These are phyloP conservation scores for Sorex maritimensis DNA, from an alignment of 2,797 vertebrate genomes.

Conservation along the genomic window DNA sequence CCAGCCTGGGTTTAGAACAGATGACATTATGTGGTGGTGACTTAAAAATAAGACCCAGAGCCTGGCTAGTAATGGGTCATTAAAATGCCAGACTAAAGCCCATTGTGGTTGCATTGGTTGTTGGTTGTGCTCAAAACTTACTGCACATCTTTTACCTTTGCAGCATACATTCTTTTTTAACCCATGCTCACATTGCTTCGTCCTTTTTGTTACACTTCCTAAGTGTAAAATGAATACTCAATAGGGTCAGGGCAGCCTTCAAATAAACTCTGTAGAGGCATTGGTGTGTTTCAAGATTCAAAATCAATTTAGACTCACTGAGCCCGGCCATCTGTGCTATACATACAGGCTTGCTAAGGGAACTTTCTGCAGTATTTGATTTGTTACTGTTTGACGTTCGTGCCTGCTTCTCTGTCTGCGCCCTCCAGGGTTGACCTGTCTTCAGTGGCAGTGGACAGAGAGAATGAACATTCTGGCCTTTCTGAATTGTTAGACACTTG, in stretches of 20 bases:
- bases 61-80: not conserved
- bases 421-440: not conserved
- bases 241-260: not conserved
- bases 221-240: not conserved
- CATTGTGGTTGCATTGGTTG: not conserved
- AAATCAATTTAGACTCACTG: slow-evolving; percentile 12
- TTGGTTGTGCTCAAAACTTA: slow-evolving; percentile 7
- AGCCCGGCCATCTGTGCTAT: not conserved
- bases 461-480: not conserved
- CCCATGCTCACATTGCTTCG: not conserved
- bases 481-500: not conserved
- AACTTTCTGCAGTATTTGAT: not conserved
- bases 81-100: not conserved
- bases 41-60: slow-evolving; percentile 18
- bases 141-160: not conserved
- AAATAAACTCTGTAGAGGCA: not conserved
- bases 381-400: not conserved
- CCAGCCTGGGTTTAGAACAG: not conserved
- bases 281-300: not conserved
- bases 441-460: not conserved
- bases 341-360: not conserved
- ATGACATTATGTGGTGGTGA: not conserved
- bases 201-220: not conserved
- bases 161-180: not conserved
- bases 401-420: not conserved